phyloP scores from a whole-genome alignment of 2,113 vertebrate species.

The Saiga tatarica region DNA sequence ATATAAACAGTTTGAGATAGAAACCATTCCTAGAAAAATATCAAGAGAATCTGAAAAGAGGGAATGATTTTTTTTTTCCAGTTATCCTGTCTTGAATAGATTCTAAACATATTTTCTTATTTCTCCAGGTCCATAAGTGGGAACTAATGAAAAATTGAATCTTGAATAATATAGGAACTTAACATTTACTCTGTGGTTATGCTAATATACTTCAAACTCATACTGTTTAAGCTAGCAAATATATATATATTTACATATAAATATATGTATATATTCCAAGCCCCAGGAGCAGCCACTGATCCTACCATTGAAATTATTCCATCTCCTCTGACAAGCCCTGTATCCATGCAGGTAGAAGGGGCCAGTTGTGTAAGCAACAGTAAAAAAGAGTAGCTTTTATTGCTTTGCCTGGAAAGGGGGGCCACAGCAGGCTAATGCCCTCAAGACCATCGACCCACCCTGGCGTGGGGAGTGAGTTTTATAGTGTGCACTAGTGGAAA shows the following conservation, averaged over 20 bases:
- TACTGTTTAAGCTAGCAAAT: background rate
- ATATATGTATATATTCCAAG: background rate
- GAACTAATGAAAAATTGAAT: background rate
- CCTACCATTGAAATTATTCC: background rate
- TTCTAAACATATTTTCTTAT: background rate
- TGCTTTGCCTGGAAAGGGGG: background rate
- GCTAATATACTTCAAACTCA: background rate
- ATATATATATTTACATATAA: background rate
- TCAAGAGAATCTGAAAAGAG: background rate
- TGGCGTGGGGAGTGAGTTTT: background rate
- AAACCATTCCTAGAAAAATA: background rate
- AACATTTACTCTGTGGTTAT: background rate
- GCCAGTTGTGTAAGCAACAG: background rate
- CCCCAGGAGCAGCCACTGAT: background rate
- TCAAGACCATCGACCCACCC: background rate
- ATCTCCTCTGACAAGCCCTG: background rate
- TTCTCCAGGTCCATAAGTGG: background rate
- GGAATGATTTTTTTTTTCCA: background rate
- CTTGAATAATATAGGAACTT: background rate
- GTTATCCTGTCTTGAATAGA: background rate
- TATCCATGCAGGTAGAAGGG: background rate
- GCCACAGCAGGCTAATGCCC: background rate
- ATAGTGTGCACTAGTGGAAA: background rate
- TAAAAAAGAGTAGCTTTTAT: background rate
- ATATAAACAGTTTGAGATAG: background rate